These are phyloP conservation scores for Oreohelix idahoensis DNA, from an alignment of 1,140 invertebrate species.

Conservation along the genomic window DNA sequence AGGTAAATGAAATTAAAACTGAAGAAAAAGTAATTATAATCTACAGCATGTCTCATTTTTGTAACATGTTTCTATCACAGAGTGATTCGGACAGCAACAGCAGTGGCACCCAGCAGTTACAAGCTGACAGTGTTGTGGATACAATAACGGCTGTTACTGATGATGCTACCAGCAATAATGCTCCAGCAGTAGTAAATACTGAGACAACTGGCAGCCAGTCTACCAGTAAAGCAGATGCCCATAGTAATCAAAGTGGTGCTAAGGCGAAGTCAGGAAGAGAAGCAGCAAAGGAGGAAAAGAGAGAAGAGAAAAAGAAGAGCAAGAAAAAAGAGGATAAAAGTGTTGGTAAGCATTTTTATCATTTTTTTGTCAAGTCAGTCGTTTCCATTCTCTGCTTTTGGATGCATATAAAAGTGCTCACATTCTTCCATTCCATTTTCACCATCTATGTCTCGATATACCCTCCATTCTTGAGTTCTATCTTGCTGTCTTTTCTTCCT, in stretches of 20 bases:
- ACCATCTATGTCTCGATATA: too few species aligned
- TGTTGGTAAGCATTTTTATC: slow-evolving; percentile 55
- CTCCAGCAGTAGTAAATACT: neutral
- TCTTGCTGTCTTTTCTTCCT: too few species aligned
- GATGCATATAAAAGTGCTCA: too few species aligned
- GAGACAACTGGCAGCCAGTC: neutral
- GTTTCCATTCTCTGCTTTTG: too few species aligned
- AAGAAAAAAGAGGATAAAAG: slow-evolving; percentile 68
- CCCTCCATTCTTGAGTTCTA: too few species aligned
- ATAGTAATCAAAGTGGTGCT: neutral
- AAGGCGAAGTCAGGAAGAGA: neutral
- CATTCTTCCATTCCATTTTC: too few species aligned
- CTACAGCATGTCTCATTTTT: too few species aligned
- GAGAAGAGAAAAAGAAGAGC: slow-evolving; percentile 48
- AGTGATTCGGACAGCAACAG: slow-evolving; percentile 21
- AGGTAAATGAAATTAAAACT: too few species aligned
- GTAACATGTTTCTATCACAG: neutral
- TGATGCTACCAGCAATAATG: neutral
- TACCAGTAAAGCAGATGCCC: neutral
- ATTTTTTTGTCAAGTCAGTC: too few species aligned
- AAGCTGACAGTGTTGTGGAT: too few species aligned
- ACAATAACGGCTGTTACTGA: neutral
- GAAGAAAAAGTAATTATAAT: too few species aligned
- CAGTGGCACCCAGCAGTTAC: neutral
- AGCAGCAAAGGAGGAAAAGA: slow-evolving; percentile 18